Base-by-base conservation (phyloP, 2,797 vertebrate species). In the Sebastes diploproa region DNA sequence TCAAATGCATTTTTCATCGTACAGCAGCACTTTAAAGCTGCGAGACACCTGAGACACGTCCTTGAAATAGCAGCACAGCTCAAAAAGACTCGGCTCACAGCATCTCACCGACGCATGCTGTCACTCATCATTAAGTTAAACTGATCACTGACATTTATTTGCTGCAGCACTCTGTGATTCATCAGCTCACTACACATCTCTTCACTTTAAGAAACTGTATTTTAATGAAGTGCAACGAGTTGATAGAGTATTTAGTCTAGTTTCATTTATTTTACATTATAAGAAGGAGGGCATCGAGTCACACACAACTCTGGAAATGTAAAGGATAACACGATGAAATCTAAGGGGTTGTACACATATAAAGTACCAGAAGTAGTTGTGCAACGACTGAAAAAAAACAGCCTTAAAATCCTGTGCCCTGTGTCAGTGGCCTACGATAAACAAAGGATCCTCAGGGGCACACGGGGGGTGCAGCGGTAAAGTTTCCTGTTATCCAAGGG, bases 101-200 rank as follows among this genome's bases (percentile, higher is more conserved):
- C 32, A 32, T 46, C 66, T 72, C 60, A 64, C 29, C 25, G 23
- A 22, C 10, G 14, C 65, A 52, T 23, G 36, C 60, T 63, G 74
- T 72, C 66, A 68, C 34, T 71, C 73, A 62, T 79, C 68, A 29
- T 69, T n/a, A 65, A 14, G 9, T 59, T 38, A 60, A 75, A 83
- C 36, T 67, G 29, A 86, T 71, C 34, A 59, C 54, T 58, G 62
- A 7, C 16, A 71, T 78, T 54, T 54, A 61, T 59, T 61, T 62
- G 11, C 2, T 3, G n/a, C 7, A 62, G 32, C 32, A 36, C n/a
- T 25, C 42, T 13, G 38, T 64, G 27, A 71, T 75, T 64, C 66
- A 75, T 69, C 59, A 58, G 12, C 36, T 62, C 7, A 12, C n/a
- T 27, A 12, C 16, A 29, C 20, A 18, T 14, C 23, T 27, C 68